Base-by-base conservation (phyloP, 2,888 invertebrate genomes). In the Sycophila texana region DNA sequence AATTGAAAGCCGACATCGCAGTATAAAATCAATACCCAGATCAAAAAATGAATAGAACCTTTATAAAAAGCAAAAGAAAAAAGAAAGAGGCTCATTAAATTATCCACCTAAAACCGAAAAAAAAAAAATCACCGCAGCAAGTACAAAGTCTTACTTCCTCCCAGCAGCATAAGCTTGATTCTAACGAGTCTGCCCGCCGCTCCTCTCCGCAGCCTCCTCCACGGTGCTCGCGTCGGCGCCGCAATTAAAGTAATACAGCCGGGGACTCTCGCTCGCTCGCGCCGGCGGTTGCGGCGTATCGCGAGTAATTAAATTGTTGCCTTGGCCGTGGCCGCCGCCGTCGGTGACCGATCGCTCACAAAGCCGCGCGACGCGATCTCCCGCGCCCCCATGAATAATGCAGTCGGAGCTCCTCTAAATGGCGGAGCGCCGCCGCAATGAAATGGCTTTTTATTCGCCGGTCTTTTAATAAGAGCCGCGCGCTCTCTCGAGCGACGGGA, bases 391-490 rank as follows among this genome's bases (percentile, higher is more conserved):
- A 71, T 71, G 71, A 71, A 71, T 71, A 71, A 71, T 60, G 60
- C 49, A 71, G 60, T 60, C 58, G 39, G 47, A 18, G 49, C 71
- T 47, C 47, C 39, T 39, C 47, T 71, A 58, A 68, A 68, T 60
- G 49, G 47, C 58, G 47, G 20, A 58, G 47, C 39, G 70, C 18
- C 22, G 65, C 66, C 20, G 71, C 71, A 49, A 47, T 70, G 39
- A 57, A 67, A 53, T 49, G 57, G 57, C 58, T 60, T 60, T 71
- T 60, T 71, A 60, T 58, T 60, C 71, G 71, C 12, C 49, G 26
- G 71, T 49, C 70, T 70, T 60, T 71, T 71, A 71, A 71, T 71
- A 71, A 71, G 60, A 49, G 71, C 71, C 49, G 71, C 58, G 68
- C 12, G 26, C 53, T 39, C 39, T 63, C 39, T 5, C n/a, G 0